Base-by-base conservation (phyloP, 2,113 vertebrate genomes). In the Chaetops frenatus region DNA sequence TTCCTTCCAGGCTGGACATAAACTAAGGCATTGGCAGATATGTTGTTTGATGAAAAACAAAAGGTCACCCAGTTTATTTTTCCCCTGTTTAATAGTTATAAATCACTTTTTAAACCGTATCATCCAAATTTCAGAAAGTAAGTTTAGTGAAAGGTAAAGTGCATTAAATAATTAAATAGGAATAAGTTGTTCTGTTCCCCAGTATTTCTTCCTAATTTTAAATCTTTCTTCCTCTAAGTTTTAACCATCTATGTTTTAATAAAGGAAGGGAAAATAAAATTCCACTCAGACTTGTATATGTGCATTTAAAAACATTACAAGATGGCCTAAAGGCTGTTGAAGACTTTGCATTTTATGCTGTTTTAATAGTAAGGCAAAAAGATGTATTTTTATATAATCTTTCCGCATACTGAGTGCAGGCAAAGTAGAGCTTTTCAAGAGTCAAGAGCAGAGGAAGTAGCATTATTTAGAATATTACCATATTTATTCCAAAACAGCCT, bases 331-430 rank as follows among this genome's bases (percentile, higher is more conserved):
- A 94, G 51, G 57, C 80, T 95, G 42, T 83, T 93, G 65, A 66
- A 92, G 77, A 50, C 31, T 90, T 94, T 81, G 71, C 28, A 67
- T 89, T 86, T 95, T 60, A 72, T 57, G 10, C 8, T 83, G 21
- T 65, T 94, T 88, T 85, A 94, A 90, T 35, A 86, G 21, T n/a
- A 95, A 89, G 84, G 28, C 72, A 82, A 72, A 95, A 94, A 83
- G 38, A 57, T 76, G 15, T 61, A 69, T 85, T 83, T 80, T 76
- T 11, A 36, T 80, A 54, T 47, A 5, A 47, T 67, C 44, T 73
- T 87, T 88, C 74, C 77, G 72, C 42, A 86, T 80, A 44, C 6
- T 86, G 60, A 87, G 12, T 66, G 21, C 5, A 19, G 45, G 31
- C 24, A 80, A 76, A 82, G 28, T 42, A 70, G 50, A 92, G 28